Evolutionary conservation across 1,140 invertebrate species (phyloP), one percentile per base, ranked within the genome.

Genomic region (Mizuhopecten yessoensis): DNA sequence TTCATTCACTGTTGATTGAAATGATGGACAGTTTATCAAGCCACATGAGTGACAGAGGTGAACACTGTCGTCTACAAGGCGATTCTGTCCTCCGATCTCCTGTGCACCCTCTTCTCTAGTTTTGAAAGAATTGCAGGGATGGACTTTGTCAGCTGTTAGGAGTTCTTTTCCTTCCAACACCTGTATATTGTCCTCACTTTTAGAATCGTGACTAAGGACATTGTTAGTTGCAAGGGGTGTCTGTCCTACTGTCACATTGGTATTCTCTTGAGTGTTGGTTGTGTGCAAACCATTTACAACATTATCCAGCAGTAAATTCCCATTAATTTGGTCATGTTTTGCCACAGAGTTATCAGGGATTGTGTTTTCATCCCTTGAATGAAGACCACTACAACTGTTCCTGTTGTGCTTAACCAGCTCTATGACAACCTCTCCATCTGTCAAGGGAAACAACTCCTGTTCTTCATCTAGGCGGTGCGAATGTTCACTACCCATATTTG

Each of bases 361-460:
- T 75, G 17, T 75, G 23, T n/a, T 75, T 75, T 75, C 57, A 3
- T n/a, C 23, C 29, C 57, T 75, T n/a, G 57, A 75, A n/a, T 75
- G 23, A 75, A 20, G 20, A 57, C 17, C 29, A 3, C 11, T 29
- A 29, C 1, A n/a, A 75, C n/a, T 29, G 7, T n/a, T n/a, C 11
- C n/a, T n/a, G 23, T 11, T 17, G 0, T 75, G 57, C 11, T 75
- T n/a, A 29, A 75, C 11, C 23, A 75, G 57, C 11, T 75, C 57
- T 75, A 75, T 29, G 11, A 75, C 57, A 75, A 75, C 11, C 57
- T 75, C 57, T 29, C n/a, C 57, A 29, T 17, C 57, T 29, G 23
- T 75, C 57, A 75, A 11, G 57, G 57, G 57, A 75, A 75, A 75
- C 57, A 75, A 75, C 57, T 75, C 57, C 57, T 75, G 57, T 7